Percentiles rank a stretch among this genome's conserved stretches.
Evolutionary conservation across 1,140 invertebrate genomes (phyloP).

Genomic region (Magallana gigas): DNA sequence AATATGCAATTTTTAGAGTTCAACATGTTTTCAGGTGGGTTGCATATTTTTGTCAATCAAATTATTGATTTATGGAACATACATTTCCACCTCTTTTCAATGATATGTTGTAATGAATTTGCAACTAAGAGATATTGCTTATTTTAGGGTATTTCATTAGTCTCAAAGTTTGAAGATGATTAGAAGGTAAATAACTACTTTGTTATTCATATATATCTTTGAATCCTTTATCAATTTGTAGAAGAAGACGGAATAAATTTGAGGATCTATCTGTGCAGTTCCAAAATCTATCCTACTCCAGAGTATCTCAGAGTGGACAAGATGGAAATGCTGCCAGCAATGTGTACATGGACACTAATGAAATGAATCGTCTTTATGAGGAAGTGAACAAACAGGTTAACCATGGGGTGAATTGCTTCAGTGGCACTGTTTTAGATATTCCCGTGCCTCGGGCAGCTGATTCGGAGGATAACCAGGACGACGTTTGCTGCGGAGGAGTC

Average conservation of each 20-base stretch:
- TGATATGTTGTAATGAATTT: too few relatives aligned
- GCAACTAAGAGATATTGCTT: too few relatives aligned
- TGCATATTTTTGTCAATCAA: too few relatives aligned
- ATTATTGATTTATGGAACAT: too few relatives aligned
- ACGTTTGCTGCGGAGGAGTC: conserved; percentile 30
- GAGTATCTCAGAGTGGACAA: conserved; percentile 12
- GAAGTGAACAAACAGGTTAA: conserved; percentile 55
- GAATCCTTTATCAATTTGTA: neutral
- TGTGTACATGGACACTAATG: conserved; percentile 57
- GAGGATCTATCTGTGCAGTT: conserved; percentile 42
- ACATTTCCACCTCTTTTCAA: too few relatives aligned
- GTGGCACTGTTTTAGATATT: neutral
- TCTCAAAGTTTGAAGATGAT: neutral
- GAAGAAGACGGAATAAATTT: conserved; percentile 32
- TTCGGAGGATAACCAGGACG: neutral
- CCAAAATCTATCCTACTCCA: conserved; percentile 33
- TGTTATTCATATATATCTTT: too few relatives aligned
- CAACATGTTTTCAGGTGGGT: too few relatives aligned
- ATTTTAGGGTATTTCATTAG: too few relatives aligned
- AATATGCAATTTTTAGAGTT: too few relatives aligned
- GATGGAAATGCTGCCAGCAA: conserved; percentile 38
- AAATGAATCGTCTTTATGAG: conserved; percentile 57
- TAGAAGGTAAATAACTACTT: neutral
- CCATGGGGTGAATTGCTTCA: conserved; percentile 54
- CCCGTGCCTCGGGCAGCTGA: neutral